Evolutionary conservation across 2,113 vertebrate species (phyloP).

Genomic region (Poeciliopsis prolifica): DNA sequence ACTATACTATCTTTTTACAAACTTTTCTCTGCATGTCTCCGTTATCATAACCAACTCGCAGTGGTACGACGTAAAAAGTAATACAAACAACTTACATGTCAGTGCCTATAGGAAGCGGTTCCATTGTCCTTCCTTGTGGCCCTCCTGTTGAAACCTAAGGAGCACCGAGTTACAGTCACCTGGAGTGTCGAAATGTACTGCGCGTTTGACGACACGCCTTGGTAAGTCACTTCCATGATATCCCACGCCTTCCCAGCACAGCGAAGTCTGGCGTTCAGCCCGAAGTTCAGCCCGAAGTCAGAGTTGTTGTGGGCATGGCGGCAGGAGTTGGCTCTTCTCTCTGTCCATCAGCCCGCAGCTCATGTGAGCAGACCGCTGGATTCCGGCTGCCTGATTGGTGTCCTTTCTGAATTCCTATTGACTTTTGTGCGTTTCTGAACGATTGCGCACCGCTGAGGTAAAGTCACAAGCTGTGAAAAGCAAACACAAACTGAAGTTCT

Average conservation of each 20-base stretch:
- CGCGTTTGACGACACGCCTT: conserved; percentile 51
- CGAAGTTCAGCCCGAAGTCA: background rate
- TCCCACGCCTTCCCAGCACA: conserved; percentile 27
- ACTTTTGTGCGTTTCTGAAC: conserved; percentile 2
- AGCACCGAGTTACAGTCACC: background rate
- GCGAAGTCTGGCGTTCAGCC: background rate
- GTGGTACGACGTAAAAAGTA: background rate
- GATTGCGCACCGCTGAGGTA: background rate
- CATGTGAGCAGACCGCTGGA: background rate
- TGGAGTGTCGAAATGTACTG: conserved; percentile 49
- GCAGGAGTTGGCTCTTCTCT: conserved; percentile 9
- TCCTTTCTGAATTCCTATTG: conserved; percentile 8
- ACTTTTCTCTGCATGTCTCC: background rate
- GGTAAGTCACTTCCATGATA: conserved; percentile 10
- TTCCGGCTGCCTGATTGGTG: conserved; percentile 17
- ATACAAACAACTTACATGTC: conserved; percentile 34
- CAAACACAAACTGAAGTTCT: background rate
- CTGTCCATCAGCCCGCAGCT: conserved; percentile 5
- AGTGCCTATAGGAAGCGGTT: background rate
- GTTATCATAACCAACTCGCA: background rate
- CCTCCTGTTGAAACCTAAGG: conserved; percentile 2
- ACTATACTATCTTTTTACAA: too few species aligned
- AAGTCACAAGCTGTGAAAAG: background rate
- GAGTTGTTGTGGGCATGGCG: background rate
- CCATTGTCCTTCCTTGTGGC: background rate